A percentile compares a stretch with the other conserved stretches of the same genome.
Evolutionary conservation across 2,888 invertebrate species (phyloP).

Genomic region (Syrista parreyssii): DNA sequence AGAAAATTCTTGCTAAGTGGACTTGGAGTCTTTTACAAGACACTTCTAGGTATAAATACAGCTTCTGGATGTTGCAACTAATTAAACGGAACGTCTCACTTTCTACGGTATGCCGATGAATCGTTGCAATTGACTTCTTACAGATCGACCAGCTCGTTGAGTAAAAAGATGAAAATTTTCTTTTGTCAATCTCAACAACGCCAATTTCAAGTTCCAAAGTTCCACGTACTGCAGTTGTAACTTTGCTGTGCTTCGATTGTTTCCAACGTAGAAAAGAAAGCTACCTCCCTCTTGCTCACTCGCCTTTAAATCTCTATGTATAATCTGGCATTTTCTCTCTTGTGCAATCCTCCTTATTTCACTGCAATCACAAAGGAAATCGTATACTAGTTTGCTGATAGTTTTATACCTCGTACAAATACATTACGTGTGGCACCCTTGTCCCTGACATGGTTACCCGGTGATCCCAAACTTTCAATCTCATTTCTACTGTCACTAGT

Average conservation of each 20-base stretch:
- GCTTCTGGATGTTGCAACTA: neutral
- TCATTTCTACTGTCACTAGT: constrained; percentile 53
- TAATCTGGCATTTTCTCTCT: constrained; percentile 18
- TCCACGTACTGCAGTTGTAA: neutral
- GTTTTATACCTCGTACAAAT: constrained; percentile 30
- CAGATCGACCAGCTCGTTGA: too few relatives aligned
- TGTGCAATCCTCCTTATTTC: constrained; percentile 26
- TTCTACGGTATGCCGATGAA: neutral
- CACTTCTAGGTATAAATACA: neutral
- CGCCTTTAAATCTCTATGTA: neutral
- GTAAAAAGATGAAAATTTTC: neutral
- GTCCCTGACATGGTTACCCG: constrained; percentile 62
- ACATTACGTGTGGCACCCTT: constrained; percentile 27
- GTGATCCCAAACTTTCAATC: constrained; percentile 60
- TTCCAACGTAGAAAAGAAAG: neutral
- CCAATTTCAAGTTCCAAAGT: neutral
- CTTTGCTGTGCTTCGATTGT: neutral
- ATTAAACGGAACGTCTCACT: neutral
- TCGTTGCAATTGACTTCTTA: neutral
- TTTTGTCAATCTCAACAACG: neutral
- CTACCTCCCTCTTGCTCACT: neutral
- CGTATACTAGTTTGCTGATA: constrained; percentile 9
- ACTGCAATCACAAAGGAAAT: constrained; percentile 37
- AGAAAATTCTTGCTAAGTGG: neutral
- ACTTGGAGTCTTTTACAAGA: neutral